phyloP scores from a whole-genome alignment of 2,888 invertebrate species.

The Nomada ferruginata region DNA sequence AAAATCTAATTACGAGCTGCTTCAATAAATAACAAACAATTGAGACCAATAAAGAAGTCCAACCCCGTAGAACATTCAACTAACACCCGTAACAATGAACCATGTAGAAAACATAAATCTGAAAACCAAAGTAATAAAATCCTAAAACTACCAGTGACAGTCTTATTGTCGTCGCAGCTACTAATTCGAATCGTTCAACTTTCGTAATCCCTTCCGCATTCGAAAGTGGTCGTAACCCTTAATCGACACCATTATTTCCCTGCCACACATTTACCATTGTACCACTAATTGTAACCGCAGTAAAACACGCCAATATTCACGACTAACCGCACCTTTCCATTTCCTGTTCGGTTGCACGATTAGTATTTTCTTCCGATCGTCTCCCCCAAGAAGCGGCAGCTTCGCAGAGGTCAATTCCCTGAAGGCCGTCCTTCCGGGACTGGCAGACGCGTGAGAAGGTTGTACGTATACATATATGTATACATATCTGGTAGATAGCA shows the following conservation, averaged over 20 bases:
- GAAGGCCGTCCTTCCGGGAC: conserved; percentile 70
- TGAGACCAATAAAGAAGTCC: too few species aligned
- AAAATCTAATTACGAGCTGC: too few species aligned
- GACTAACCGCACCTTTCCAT: conserved; percentile 7
- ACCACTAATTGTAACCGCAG: neutral
- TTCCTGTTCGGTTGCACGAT: conserved; percentile 15
- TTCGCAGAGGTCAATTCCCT: conserved; percentile 65
- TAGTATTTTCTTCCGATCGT: conserved; percentile 51
- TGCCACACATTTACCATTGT: neutral
- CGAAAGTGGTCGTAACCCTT: too few species aligned
- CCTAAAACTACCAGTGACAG: too few species aligned
- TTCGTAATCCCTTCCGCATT: too few species aligned
- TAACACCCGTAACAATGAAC: too few species aligned
- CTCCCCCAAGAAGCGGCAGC: conserved; percentile 33
- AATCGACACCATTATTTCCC: neutral
- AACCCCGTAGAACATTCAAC: too few species aligned
- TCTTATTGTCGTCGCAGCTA: too few species aligned
- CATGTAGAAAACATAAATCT: too few species aligned
- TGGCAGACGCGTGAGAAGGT: conserved; percentile 67
- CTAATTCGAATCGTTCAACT: too few species aligned
- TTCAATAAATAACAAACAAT: too few species aligned
- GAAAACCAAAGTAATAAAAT: too few species aligned
- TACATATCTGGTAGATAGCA: conserved; percentile 57
- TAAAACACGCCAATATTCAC: conserved; percentile 5
- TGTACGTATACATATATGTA: conserved; percentile 48